Percentiles rank a stretch among this genome's conserved stretches.
phyloP scores from a whole-genome alignment of 1,140 invertebrate genomes.

The Andrena cerasifolii region DNA sequence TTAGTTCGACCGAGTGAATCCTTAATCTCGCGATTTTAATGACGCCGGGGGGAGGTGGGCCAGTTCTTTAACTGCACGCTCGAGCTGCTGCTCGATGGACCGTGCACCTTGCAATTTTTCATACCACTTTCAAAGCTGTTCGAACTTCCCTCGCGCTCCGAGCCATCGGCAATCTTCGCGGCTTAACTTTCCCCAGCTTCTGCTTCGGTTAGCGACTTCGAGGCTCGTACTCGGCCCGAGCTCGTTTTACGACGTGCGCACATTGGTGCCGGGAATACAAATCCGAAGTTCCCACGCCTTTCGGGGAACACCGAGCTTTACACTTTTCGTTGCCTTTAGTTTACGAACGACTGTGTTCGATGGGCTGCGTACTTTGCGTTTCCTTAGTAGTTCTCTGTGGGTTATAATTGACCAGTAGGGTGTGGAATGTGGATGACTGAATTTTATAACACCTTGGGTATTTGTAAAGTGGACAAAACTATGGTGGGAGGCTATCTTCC shows the following conservation, averaged over 20 bases:
- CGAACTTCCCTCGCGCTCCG: background rate
- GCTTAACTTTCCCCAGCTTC: background rate
- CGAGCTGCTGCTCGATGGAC: background rate
- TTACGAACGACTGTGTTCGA: background rate
- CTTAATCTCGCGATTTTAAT: constrained; percentile 46
- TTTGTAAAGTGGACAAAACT: too few species aligned
- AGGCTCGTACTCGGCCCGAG: background rate
- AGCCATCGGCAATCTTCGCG: background rate
- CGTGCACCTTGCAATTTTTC: constrained; percentile 23
- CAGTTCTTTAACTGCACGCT: constrained; percentile 10
- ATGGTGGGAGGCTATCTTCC: too few species aligned
- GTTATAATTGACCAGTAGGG: too few species aligned
- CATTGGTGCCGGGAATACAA: background rate
- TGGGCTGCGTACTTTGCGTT: background rate
- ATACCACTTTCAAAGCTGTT: background rate
- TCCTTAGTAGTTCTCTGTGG: background rate
- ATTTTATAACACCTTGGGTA: too few species aligned
- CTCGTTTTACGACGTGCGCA: background rate
- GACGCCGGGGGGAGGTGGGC: background rate
- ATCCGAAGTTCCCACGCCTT: background rate
- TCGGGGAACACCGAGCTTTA: background rate
- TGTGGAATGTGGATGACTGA: too few species aligned
- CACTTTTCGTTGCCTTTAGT: background rate
- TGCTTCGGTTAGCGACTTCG: background rate
- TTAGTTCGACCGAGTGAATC: constrained; percentile 6